Conservation (phyloP, 2,113 vertebrate genomes). For the Todiramphus chloris region DNA sequence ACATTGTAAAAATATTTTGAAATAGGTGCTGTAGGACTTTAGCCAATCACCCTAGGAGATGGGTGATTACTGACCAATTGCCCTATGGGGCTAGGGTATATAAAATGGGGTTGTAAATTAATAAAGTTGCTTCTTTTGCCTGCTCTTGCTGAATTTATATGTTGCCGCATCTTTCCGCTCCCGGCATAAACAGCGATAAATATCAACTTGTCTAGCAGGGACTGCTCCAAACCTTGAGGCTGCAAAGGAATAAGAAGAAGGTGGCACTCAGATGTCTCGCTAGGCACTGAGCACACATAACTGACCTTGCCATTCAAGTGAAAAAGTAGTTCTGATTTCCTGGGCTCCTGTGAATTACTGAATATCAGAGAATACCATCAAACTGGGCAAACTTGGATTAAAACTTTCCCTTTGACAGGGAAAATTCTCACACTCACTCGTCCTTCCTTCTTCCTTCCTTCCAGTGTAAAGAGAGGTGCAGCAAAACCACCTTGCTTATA, state of each 20-base stretch:
- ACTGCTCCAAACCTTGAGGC: conserved; percentile 54
- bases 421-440: neutral
- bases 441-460: neutral
- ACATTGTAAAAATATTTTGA: too few species aligned
- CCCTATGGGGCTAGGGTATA: too few species aligned
- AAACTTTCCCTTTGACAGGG: neutral
- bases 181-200: too few species aligned
- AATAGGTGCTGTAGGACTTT: too few species aligned
- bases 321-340: neutral
- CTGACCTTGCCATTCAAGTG: neutral
- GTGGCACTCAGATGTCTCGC: neutral
- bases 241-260: conserved; percentile 23
- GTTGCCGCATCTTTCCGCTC: too few species aligned
- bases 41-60: too few species aligned
- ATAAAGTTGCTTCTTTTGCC: too few species aligned
- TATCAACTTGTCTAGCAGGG: neutral
- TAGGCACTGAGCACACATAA: neutral
- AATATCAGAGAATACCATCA: neutral
- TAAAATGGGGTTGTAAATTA: too few species aligned
- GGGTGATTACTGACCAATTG: too few species aligned
- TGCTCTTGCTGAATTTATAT: too few species aligned
- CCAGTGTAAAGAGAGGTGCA: neutral
- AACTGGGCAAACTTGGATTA: neutral
- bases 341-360: neutral
- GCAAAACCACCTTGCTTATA: too few species aligned